A percentile compares a stretch with the other conserved stretches of the same genome.
Evolutionary conservation across 2,797 vertebrate genomes (phyloP).

Genomic region (Pangasius mekongensis): DNA sequence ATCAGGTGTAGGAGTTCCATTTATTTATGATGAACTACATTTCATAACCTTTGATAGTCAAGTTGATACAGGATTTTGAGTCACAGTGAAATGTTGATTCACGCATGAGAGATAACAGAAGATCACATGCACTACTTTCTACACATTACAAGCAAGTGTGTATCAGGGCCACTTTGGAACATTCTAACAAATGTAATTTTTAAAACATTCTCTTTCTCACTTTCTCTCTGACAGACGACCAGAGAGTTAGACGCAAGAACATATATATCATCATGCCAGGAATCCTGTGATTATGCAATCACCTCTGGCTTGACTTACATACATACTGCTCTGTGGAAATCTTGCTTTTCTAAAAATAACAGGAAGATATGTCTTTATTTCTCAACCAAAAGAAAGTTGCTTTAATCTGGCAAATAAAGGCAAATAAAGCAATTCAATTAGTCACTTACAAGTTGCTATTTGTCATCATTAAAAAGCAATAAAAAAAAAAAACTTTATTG

Average conservation of each 20-base stretch:
- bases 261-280: constrained; percentile 41
- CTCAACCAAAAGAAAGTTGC: constrained; percentile 34
- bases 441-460: no score
- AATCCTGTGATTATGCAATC: constrained; percentile 50
- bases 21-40: background rate
- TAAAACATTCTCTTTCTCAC: background rate
- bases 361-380: constrained; percentile 46
- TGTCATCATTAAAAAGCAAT: background rate
- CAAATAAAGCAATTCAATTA: background rate
- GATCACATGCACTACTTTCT: background rate
- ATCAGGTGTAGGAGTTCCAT: background rate
- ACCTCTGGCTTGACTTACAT: constrained; percentile 34
- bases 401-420: background rate
- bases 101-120: background rate
- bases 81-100: constrained; percentile 15
- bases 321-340: constrained; percentile 38
- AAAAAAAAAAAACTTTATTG: background rate
- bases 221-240: background rate
- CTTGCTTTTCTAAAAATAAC: constrained; percentile 27
- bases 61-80: background rate
- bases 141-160: background rate
- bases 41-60: background rate
- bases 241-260: background rate
- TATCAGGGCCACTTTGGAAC: background rate
- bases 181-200: background rate